These are phyloP conservation scores for Ctenoplectra terminalis DNA, from an alignment of 1,140 invertebrate species.

Conservation along the genomic window DNA sequence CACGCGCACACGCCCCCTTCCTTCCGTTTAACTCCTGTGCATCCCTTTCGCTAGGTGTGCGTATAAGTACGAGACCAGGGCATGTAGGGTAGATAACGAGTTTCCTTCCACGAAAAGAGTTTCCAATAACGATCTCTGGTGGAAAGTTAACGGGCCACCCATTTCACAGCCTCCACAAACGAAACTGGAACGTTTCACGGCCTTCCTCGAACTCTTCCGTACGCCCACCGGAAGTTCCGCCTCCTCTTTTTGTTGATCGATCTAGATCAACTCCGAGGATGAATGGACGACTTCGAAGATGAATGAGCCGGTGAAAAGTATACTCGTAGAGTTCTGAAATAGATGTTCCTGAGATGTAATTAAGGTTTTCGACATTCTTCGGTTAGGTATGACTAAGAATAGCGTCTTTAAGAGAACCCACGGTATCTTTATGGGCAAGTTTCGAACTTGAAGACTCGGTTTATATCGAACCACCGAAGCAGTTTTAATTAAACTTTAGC, in stretches of 20 bases:
- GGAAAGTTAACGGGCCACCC: background rate
- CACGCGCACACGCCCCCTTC: constrained; percentile 22
- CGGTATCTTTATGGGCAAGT: too few species aligned
- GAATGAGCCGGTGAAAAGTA: background rate
- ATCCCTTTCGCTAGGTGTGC: background rate
- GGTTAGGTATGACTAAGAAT: too few species aligned
- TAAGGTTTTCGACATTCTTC: too few species aligned
- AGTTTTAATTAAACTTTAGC: too few species aligned
- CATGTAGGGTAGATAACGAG: constrained; percentile 42
- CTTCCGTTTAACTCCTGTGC: constrained; percentile 31
- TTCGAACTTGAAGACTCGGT: too few species aligned
- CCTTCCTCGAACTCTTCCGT: background rate
- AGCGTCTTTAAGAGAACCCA: too few species aligned
- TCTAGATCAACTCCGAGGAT: background rate
- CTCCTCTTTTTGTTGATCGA: background rate
- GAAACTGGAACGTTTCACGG: constrained; percentile 1
- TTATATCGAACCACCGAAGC: too few species aligned
- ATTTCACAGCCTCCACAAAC: background rate
- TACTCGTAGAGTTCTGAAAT: background rate
- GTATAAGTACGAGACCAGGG: background rate
- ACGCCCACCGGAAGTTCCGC: background rate
- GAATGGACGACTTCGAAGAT: background rate
- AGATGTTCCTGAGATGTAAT: background rate
- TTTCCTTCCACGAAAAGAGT: constrained; percentile 38
- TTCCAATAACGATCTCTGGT: constrained; percentile 43